Evolutionary conservation across 2,113 vertebrate genomes (phyloP), one percentile per base, ranked within the genome.

Genomic region (Sciurus niger): DNA sequence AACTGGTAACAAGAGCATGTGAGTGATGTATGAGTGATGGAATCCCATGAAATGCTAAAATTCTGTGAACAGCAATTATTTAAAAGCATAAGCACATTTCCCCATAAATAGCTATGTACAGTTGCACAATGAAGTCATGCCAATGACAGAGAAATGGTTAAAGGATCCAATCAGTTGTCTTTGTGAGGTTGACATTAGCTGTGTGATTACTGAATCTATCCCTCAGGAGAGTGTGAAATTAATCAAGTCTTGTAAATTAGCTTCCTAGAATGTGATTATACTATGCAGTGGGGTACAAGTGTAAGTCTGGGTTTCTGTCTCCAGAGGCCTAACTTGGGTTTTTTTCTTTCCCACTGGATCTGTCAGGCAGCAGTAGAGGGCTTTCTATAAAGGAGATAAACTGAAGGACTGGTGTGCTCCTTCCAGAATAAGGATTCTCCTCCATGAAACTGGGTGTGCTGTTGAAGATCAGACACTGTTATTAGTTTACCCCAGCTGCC

Each of bases 201-300:
- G 51, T 96, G 68, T 85, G 73, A 93, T 93, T 97, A 73, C 86
- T 94, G 90, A 97, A 70, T 63, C 32, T 68, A 77, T 46, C 58
- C 96, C 95, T 97, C 4, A 0, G 32, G 97, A 98, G 70, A 55
- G 79, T 95, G 82, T 93, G 84, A 96, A 98, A 97, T 98, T 96
- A 98, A 98, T 98, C 79, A 65, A 68, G 82, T 96, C 96, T 98
- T 93, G 51, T 48, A 93, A 98, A 94, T 98, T 94, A 97, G 93
- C 76, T 98, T 90, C 86, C 70, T 90, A 65, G 58, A 84, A 37
- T 94, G 32, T 97, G 93, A 98, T 98, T 98, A 96, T 77, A 79
- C 25, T 48, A 3, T 89, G 43, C n/a, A 97, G 40, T 90, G 58
- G 96, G 77, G 46, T 70, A 97, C 17, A 40, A 40, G n/a, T 98